Evolutionary conservation across 2,113 vertebrate genomes (phyloP).

Genomic region (Pseudopodoces humilis): DNA sequence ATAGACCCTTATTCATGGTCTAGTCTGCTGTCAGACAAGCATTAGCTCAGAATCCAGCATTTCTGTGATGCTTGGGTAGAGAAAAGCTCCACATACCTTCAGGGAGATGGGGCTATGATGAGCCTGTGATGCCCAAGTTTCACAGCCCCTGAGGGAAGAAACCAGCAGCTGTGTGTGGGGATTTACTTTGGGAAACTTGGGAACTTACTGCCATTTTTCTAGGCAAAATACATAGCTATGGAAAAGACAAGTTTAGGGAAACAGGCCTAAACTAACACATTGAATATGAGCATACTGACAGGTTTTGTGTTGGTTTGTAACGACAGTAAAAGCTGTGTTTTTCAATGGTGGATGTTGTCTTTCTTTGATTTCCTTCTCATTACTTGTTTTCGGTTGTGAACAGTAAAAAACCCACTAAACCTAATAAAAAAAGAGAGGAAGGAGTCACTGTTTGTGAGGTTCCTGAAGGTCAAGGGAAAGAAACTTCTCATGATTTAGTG

Average conservation of each 20-base stretch:
- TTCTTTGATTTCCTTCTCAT: neutral
- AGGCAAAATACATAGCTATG: neutral
- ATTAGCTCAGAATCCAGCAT: neutral
- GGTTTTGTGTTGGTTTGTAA: neutral
- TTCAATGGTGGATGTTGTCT: neutral
- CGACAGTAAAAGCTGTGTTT: neutral
- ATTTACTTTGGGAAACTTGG: neutral
- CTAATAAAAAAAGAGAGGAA: neutral
- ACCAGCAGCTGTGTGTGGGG: rapidly evolving
- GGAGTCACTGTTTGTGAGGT: neutral
- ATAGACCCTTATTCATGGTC: neutral
- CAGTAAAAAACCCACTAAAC: neutral
- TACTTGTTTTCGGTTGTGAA: neutral
- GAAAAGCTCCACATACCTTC: neutral
- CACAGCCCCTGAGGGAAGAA: neutral
- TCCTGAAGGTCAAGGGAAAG: neutral
- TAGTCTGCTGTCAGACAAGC: neutral
- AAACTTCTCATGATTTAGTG: neutral
- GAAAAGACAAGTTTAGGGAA: neutral
- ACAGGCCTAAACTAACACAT: rapidly evolving
- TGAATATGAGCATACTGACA: neutral
- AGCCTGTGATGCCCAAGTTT: neutral
- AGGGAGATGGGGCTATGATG: neutral
- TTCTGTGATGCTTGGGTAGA: neutral
- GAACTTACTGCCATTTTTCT: neutral